Base-by-base conservation (phyloP, 2,888 invertebrate species). In the Melangyna quadrimaculata region DNA sequence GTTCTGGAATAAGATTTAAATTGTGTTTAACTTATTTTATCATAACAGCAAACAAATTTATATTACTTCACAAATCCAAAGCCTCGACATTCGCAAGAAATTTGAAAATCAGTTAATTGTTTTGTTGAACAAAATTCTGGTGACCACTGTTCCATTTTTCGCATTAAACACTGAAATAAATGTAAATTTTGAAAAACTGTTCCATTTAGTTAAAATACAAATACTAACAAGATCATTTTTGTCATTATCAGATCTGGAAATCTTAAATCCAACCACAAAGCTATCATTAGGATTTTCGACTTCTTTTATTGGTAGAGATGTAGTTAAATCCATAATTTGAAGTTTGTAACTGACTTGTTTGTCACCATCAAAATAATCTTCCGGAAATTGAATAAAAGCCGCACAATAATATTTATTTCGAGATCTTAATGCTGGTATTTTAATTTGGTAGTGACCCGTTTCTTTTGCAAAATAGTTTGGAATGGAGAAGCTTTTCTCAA, bases 361-460 rank as follows among this genome's bases (percentile, higher is more conserved):
- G 12, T 80, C 77, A 14, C 77, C 79, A 2, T 75, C 83, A 22
- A 87, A 87, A 19, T 59, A 87, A 19, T 87, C 87, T 14, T 84
- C 83, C 8, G 83, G 84, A 73, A 83, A 87, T 12, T 84, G 83
- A n/a, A 83, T 71, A 48, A 87, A 79, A 4, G 83, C 87, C 0
- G 69, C 84, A 32, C 87, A 87, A 10, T 87, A 87, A 17, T 77
- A 79, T 9, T 78, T 87, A n/a, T 53, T 24, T 24, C 79, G 35
- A 27, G 87, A 84, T 37, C 53, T 83, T 0, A 87, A 77, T 3
- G 57, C 9, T 5, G 79, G 48, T 10, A 79, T 29, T 12, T 65
- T 80, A 4, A 87, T 80, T 10, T 63, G 74, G 35, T 77, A 87
- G 9, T 69, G 14, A 2, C 77, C 79, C 10, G 32, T 29, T 37